These are phyloP conservation scores for Leptopilina boulardi DNA, from an alignment of 1,140 invertebrate species.

Conservation along the genomic window DNA sequence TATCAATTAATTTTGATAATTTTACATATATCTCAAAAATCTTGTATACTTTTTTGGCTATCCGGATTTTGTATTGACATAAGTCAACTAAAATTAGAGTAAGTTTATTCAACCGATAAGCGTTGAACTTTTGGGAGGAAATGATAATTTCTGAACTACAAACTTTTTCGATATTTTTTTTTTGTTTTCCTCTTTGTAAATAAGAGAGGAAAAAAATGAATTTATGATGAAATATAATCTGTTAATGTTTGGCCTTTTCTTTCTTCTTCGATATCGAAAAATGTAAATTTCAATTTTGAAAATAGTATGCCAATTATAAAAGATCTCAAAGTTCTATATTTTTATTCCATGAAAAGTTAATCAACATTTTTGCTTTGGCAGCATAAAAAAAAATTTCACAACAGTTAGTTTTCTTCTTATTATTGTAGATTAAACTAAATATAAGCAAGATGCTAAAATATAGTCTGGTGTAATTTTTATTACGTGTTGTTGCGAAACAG, in stretches of 20 bases:
- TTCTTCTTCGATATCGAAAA: background rate
- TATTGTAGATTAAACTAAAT: background rate
- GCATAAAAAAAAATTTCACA: background rate
- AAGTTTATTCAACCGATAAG: background rate
- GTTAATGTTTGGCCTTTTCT: background rate
- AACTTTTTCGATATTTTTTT: background rate
- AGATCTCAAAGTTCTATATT: too few species aligned
- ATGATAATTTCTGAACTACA: background rate
- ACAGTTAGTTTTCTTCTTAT: background rate
- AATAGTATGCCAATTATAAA: too few species aligned
- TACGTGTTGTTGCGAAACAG: background rate
- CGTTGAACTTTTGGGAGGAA: background rate
- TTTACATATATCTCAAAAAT: too few species aligned
- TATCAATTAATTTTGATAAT: too few species aligned
- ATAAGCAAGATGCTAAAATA: background rate
- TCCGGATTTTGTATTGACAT: background rate
- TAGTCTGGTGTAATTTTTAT: background rate
- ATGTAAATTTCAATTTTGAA: background rate
- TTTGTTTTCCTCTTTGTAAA: too few species aligned
- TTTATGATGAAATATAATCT: background rate
- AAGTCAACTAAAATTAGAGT: constrained; percentile 3
- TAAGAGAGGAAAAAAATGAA: too few species aligned
- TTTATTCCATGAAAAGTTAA: too few species aligned
- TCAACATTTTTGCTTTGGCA: too few species aligned
- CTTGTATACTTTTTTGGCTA: background rate